Base-by-base conservation (phyloP, 2,797 vertebrate genomes). In the Gymnothorax reevesii region DNA sequence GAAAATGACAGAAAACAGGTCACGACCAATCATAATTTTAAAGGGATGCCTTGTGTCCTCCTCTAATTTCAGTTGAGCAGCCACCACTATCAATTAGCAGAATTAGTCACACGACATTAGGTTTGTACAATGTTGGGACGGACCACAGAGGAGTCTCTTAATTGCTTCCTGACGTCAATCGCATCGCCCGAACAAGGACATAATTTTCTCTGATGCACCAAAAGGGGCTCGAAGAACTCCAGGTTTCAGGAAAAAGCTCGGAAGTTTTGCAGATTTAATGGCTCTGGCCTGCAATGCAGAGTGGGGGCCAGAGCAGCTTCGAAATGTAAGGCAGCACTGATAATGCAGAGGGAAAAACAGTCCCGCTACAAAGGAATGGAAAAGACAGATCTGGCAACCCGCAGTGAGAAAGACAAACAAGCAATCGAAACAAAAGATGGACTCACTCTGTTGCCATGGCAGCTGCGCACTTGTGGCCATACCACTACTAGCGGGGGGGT, bases 381-480 rank as follows among this genome's bases (percentile, higher is more conserved):
- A 42, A 49, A 79, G 75, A 54, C 5, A 79, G 8, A 54, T 54
- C 20, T 79, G 75, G 75, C 25, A 79, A 79, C 17, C 75, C 42
- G 2, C 52, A n/a, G 75, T 22, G 54, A 79, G 42, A 55, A 54
- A 54, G 15, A n/a, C 75, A 79, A 79, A 54, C 17, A 75, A 75
- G 27, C 73, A 42, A 79, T 49, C 52, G 15, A 82, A 7, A 69
- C 62, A 66, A 84, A 73, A 83, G 89, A 91, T 88, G 89, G 83
- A 94, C 97, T 96, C 95, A 98, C 97, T 97, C 93, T 97, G 97
- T 95, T 98, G 97, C 97, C 97, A 98, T 62, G 97, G 97, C 90
- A 98, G 92, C 25, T 95, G 96, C 73, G 97, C 96, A 89, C 96
- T 97, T 89, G 96, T 96, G 88, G 96, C 96, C 97, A 97, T 97